Base-by-base conservation (phyloP, 2,113 vertebrate species). In the Sander lucioperca region DNA sequence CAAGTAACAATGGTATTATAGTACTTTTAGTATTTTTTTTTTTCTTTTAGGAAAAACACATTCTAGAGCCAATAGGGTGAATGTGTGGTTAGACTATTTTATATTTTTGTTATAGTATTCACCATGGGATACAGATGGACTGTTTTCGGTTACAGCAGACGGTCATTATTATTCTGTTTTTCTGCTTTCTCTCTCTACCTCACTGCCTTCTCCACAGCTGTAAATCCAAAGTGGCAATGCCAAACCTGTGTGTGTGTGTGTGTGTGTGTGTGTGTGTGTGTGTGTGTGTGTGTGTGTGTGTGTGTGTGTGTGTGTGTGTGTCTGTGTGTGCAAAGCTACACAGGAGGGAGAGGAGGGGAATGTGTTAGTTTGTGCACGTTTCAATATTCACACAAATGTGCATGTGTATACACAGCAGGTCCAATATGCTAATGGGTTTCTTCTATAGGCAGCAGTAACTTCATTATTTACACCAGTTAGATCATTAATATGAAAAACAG, bases 381-480 rank as follows among this genome's bases (percentile, higher is more conserved):
- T 39, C 39, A 43, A 11, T 43, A 43, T 43, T 43, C 39, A 43
- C 39, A 11, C 39, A 1, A 43, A 43, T 43, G 59, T 80, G 68
- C 23, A 18, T 47, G 51, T 65, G 14, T 25, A 64, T 1, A 80
- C 43, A 61, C 65, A 15, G 18, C 59, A 16, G 23, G 43, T 47
- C 23, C 74, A 47, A 18, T 50, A 86, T 67, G 54, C 33, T 86
- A 84, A 90, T 77, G 39, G 76, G 70, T 47, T 56, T 27, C 67
- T 79, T 83, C 69, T 58, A 68, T 15, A 25, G 70, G 69, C 73
- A 65, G 74, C 68, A 45, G 16, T 14, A 50, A 39, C 56, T 88
- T 87, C 74, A 90, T 93, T 86, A 90, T 90, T 93, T 87, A 88
- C 75, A 80, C 25, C 51, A 56, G 72, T 45, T 50, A 51, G 30